Evolutionary conservation across 2,888 invertebrate genomes (phyloP).

Genomic region (Dilophus febrilis): DNA sequence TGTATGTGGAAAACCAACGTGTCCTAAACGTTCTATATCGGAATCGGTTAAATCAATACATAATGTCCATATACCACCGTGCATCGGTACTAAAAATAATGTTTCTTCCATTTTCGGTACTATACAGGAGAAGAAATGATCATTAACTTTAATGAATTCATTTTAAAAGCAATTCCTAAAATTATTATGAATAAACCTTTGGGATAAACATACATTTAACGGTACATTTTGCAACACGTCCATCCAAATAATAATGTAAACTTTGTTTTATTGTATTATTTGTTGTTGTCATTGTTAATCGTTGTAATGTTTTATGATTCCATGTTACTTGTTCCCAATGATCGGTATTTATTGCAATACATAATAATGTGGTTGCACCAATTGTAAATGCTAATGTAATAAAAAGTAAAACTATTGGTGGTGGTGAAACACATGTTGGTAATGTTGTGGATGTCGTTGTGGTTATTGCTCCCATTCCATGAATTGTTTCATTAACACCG

Average conservation of each 20-base stretch:
- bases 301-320: conserved; percentile 39
- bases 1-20: conserved; percentile 47
- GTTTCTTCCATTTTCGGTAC: conserved; percentile 17
- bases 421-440: conserved; percentile 19
- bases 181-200: not conserved
- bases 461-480: conserved; percentile 20
- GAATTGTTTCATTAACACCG: no score
- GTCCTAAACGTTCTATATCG: conserved; percentile 47
- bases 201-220: conserved; percentile 19
- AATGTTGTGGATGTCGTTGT: conserved; percentile 11
- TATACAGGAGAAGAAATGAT: conserved; percentile 27
- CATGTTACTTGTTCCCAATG: conserved; percentile 81
- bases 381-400: conserved; percentile 47
- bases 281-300: conserved; percentile 33
- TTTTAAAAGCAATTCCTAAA: not conserved
- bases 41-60: conserved; percentile 67
- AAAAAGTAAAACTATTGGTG: conserved; percentile 27
- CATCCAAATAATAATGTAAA: conserved; percentile 60
- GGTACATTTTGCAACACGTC: conserved; percentile 47
- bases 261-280: conserved; percentile 13
- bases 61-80: conserved; percentile 81
- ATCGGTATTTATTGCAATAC: conserved; percentile 62
- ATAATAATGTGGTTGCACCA: conserved; percentile 63
- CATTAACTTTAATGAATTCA: conserved; percentile 28
- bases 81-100: conserved; percentile 70